These are phyloP conservation scores for Sipha flava DNA, from an alignment of 1,140 invertebrate genomes.

Conservation along the genomic window DNA sequence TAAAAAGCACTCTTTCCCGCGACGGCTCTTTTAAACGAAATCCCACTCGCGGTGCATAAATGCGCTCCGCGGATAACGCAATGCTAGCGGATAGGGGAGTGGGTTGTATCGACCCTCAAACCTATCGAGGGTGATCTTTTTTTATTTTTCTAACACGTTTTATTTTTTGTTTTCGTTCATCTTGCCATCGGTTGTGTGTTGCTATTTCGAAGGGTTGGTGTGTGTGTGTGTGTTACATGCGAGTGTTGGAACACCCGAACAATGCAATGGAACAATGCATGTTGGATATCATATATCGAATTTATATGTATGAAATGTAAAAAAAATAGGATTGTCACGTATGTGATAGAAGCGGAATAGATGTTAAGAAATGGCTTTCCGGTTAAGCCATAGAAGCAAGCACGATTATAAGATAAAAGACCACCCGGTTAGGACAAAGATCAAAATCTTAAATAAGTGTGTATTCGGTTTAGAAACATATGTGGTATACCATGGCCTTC, in stretches of 20 bases:
- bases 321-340: background rate
- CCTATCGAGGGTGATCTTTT: background rate
- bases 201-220: slow-evolving; percentile 13
- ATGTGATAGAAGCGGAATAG: background rate
- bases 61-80: background rate
- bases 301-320: background rate
- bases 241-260: too few species aligned
- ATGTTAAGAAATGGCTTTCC: background rate
- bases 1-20: background rate
- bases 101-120: slow-evolving; percentile 8
- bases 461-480: too few species aligned
- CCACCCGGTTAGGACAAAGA: too few species aligned
- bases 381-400: too few species aligned
- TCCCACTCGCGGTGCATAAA: background rate
- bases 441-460: too few species aligned
- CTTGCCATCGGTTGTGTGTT: background rate
- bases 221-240: too few species aligned
- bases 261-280: background rate
- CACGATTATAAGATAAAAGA: too few species aligned
- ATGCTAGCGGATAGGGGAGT: background rate
- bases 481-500: too few species aligned
- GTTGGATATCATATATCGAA: background rate
- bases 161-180: background rate
- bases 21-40: slow-evolving; percentile 1
- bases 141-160: background rate